A percentile compares a stretch with the other conserved stretches of the same genome.
Conservation (phyloP, 2,888 invertebrate species). For the Germaria angustata region DNA sequence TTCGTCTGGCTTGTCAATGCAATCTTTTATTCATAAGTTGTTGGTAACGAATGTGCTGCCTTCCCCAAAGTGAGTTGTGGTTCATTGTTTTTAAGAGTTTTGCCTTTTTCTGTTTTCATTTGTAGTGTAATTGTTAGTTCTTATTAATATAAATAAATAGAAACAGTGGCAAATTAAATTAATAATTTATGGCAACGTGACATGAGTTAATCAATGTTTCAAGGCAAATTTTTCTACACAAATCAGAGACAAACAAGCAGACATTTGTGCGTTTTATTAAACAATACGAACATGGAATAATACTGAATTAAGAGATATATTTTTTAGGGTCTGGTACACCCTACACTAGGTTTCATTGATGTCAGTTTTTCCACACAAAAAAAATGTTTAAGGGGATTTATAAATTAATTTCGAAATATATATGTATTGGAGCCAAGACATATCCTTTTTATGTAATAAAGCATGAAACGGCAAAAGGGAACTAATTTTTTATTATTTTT, state of each 20-base stretch:
- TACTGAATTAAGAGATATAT: not conserved
- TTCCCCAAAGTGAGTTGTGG: slow-evolving; percentile 2
- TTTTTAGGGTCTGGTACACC: not conserved
- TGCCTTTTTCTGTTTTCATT: not conserved
- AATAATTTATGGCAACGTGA: slow-evolving; percentile 75
- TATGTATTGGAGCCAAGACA: too few species aligned
- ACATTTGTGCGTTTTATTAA: not conserved
- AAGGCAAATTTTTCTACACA: slow-evolving; percentile 46
- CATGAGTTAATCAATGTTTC: slow-evolving; percentile 72
- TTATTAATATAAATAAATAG: slow-evolving; percentile 44
- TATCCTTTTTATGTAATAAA: too few species aligned
- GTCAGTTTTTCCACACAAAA: not conserved
- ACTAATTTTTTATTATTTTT: too few species aligned
- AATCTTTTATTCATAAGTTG: slow-evolving; percentile 23
- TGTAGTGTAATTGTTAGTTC: slow-evolving; percentile 12
- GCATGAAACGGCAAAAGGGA: too few species aligned
- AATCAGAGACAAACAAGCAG: not conserved
- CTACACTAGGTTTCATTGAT: not conserved
- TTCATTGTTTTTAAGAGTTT: slow-evolving; percentile 1
- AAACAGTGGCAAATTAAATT: slow-evolving; percentile 72
- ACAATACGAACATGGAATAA: not conserved
- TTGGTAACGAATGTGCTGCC: not conserved
- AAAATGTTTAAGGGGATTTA: too few species aligned
- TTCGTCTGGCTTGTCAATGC: not conserved
- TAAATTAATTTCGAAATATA: too few species aligned